Evolutionary conservation across 2,797 vertebrate species (phyloP), one percentile per base, ranked within the genome.

Genomic region (Paramormyrops hopkinsi): DNA sequence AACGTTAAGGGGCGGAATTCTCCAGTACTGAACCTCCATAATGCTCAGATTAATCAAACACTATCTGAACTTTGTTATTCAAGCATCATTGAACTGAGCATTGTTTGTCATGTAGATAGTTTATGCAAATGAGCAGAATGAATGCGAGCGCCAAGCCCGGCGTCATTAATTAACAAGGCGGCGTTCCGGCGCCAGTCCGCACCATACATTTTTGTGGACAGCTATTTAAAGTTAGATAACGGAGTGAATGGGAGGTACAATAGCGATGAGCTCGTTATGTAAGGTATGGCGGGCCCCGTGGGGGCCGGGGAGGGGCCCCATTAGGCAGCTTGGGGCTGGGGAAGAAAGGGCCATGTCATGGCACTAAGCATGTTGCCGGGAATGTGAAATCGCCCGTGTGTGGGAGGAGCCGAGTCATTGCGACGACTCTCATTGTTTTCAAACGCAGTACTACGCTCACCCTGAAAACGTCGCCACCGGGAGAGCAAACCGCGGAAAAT

Each of bases 51-150:
- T 92, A 93, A 92, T 93, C 92, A 93, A 92, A 89, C 90, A 89
- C 65, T 90, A 91, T 93, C 92, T 93, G 93, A 95, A 95, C 93
- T 93, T 94, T 94, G 92, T 94, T 94, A 95, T 96, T 96, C 94
- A 94, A 91, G 93, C 95, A 96, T 95, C 96, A 93, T 90, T 93
- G 93, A 93, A 90, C 92, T 92, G 92, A 91, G 91, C 73, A 92
- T 92, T 93, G 92, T 93, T 93, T 93, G 92, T 92, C 92, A 93
- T 92, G 91, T 92, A 93, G 93, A 93, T 93, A 90, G 91, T 89
- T 93, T 93, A 93, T 93, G 92, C 92, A 92, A 92, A 93, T 93
- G 90, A 91, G 82, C 87, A 89, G 88, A 90, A 92, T 87, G 90
- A 92, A 92, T 92, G 92, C 88, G 91, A 93, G 91, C 87, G 91